Conservation (phyloP, 2,113 vertebrate genomes). For the Spheniscus mendiculus region DNA sequence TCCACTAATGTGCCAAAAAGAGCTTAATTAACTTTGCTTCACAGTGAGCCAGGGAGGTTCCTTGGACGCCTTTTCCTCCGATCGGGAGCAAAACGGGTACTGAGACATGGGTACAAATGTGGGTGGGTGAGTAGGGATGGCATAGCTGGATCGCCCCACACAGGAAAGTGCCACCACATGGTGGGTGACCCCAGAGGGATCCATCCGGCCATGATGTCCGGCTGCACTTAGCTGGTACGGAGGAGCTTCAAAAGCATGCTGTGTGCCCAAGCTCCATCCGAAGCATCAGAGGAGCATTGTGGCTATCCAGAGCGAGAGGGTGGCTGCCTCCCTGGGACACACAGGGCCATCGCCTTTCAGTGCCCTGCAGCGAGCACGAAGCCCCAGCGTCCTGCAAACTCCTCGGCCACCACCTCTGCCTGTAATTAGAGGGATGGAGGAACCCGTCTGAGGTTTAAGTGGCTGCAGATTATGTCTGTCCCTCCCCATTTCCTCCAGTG, state of each 20-base stretch:
- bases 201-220: fast-evolving
- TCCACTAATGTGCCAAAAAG: conserved; percentile 54
- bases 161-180: neutral
- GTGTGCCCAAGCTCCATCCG: fast-evolving
- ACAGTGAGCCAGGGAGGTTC: neutral
- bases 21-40: conserved; percentile 62
- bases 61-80: neutral
- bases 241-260: neutral
- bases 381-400: neutral
- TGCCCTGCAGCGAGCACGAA: neutral
- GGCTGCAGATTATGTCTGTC: neutral
- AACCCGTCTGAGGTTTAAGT: neutral
- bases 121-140: neutral
- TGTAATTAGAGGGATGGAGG: neutral
- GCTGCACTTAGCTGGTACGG: neutral
- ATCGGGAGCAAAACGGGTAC: neutral
- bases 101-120: neutral
- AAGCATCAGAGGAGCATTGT: fast-evolving
- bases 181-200: neutral
- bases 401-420: neutral
- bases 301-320: neutral
- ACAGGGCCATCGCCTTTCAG: fast-evolving
- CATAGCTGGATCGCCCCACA: neutral
- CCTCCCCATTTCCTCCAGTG: neutral
- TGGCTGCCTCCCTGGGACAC: fast-evolving